Evolutionary conservation across 1,140 invertebrate species (phyloP).

Genomic region (Triops longicaudatus): DNA sequence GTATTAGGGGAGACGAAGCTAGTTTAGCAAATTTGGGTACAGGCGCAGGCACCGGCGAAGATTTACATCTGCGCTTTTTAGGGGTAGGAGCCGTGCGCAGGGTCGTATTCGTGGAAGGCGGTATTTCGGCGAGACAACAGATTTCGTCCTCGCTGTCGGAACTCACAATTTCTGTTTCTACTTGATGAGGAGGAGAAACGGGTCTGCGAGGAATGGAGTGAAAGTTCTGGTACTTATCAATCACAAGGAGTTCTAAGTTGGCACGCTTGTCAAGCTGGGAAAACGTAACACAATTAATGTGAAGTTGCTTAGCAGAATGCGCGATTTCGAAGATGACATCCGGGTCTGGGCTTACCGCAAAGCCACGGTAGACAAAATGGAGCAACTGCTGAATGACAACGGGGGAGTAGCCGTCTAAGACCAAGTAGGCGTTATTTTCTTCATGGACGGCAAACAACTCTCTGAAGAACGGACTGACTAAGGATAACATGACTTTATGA

Average conservation of each 20-base stretch:
- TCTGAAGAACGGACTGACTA: not conserved
- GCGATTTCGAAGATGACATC: constrained; percentile 2
- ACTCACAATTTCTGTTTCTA: not conserved
- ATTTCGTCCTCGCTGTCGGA: not conserved
- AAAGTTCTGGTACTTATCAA: not conserved
- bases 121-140: not conserved
- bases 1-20: not conserved
- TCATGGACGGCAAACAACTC: not conserved
- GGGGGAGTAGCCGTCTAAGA: not conserved
- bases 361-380: not conserved
- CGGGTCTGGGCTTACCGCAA: not conserved
- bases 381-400: not conserved
- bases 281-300: not conserved
- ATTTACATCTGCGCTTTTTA: not conserved
- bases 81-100: not conserved
- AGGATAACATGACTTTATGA: not conserved
- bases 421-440: not conserved
- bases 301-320: not conserved
- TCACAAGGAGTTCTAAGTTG: not conserved
- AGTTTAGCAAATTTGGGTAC: not conserved
- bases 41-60: not conserved
- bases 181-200: not conserved
- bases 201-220: not conserved
- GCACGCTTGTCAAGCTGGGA: not conserved
- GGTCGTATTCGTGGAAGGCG: not conserved